Evolutionary conservation across 2,888 invertebrate species (phyloP), one percentile per base, ranked within the genome.

Genomic region (Lycaena phlaeas): DNA sequence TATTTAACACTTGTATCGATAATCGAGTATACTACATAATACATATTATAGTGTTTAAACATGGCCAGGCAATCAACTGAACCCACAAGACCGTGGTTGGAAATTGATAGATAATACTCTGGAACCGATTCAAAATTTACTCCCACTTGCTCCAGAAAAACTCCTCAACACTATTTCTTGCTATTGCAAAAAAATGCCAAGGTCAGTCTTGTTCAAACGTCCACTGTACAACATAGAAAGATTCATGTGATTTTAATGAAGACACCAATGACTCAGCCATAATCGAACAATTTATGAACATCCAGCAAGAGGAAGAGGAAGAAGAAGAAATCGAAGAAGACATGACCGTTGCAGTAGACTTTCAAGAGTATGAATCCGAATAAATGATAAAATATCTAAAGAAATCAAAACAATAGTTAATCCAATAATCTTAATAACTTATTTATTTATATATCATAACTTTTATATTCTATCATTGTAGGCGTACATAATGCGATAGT

Each of bases 141-240:
- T 47, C n/a, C 44, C 45, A 38, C 46, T 45, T 44, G 50, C 47
- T 4, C 47, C 48, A 18, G 50, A 48, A 41, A 48, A 50, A 42
- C 50, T 47, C 5, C 48, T 50, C 4, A 52, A 52, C 43, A 43
- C 49, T 3, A 49, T 51, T 42, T 51, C 47, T 50, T 50, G 49
- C 45, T 46, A 48, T 28, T 49, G 49, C 30, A 48, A 48, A 42
- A 51, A 46, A 27, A 43, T 51, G 48, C 47, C 52, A 50, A 52
- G 50, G 51, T 43, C 43, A 39, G 40, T 49, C 42, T 14, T 53
- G 50, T 40, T 53, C 49, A 28, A 52, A 49, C 45, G 34, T 49
- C 47, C 50, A 56, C 46, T 51, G 25, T 12, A 12, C 2, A 39
- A 22, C 25, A 26, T 2, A 11, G 9, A 27, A 39, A n/a, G 39